A percentile compares a stretch with the other conserved stretches of the same genome.
Evolutionary conservation across 2,888 invertebrate genomes (phyloP).

Genomic region (Hermaeophaga mercurialis): DNA sequence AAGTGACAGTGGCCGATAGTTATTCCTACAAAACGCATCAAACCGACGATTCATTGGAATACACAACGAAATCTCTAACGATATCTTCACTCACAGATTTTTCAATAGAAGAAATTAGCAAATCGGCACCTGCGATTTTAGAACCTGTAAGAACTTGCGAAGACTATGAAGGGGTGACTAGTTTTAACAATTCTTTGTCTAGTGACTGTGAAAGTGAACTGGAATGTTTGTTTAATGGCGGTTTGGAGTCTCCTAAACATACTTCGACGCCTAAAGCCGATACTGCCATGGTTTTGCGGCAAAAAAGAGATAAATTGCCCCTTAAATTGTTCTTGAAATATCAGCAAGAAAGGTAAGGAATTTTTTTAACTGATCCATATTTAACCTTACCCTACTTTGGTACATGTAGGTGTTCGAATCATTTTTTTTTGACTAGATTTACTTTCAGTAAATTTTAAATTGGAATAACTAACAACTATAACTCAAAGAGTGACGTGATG

Average conservation of each 20-base stretch:
- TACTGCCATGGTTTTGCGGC: conserved; percentile 37
- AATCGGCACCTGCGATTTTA: conserved; percentile 45
- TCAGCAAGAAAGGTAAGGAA: conserved; percentile 48
- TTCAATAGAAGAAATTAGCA: conserved; percentile 27
- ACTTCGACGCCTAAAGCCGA: conserved; percentile 57
- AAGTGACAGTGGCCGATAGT: conserved; percentile 42
- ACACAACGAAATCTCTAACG: conserved; percentile 30
- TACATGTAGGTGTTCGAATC: too few species aligned
- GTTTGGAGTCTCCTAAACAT: conserved; percentile 52
- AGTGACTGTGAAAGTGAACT: conserved; percentile 56
- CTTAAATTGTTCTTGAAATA: conserved; percentile 45
- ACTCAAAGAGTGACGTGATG: too few species aligned
- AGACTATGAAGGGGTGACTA: conserved; percentile 36
- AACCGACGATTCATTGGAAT: conserved; percentile 6
- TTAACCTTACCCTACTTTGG: too few species aligned
- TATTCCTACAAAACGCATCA: conserved; percentile 34
- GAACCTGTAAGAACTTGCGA: conserved; percentile 26
- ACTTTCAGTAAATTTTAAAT: too few species aligned
- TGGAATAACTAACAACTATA: too few species aligned
- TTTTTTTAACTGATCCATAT: conserved; percentile 12
- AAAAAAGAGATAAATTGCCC: conserved; percentile 37
- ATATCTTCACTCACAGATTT: conserved; percentile 7
- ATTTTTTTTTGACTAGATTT: too few species aligned
- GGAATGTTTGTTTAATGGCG: conserved; percentile 51
- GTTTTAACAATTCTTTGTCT: conserved; percentile 41